Conservation (phyloP, 2,888 invertebrate species). For the Polymixis flavicincta region DNA sequence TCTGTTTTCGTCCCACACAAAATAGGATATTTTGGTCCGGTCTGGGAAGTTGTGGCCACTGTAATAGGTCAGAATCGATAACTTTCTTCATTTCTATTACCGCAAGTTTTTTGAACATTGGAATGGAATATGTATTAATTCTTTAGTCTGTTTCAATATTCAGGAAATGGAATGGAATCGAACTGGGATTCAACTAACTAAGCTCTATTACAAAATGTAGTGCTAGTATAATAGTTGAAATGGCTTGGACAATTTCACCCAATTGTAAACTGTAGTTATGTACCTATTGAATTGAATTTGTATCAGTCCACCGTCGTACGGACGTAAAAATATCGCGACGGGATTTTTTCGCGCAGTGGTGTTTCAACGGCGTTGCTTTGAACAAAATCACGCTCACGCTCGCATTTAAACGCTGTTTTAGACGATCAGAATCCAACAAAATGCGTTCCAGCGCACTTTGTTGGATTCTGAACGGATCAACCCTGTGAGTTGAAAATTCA, state of each 20-base stretch:
- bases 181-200: slow-evolving; percentile 42
- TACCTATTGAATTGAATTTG: slow-evolving; percentile 8
- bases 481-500: too few species aligned
- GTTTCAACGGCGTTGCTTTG: too few species aligned
- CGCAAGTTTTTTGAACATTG: slow-evolving; percentile 4
- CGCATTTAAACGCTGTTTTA: too few species aligned
- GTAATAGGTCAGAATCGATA: slow-evolving; percentile 13
- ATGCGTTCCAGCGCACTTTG: too few species aligned
- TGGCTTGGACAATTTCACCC: slow-evolving; percentile 20
- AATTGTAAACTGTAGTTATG: slow-evolving; percentile 1
- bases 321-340: too few species aligned
- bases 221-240: slow-evolving; percentile 13
- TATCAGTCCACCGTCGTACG: too few species aligned
- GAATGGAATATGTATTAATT: slow-evolving; percentile 32
- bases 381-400: too few species aligned
- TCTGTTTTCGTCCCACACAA: neutral
- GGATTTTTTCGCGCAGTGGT: too few species aligned
- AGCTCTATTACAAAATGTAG: slow-evolving; percentile 27
- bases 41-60: neutral
- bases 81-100: slow-evolving; percentile 2
- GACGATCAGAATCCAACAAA: too few species aligned
- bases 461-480: too few species aligned
- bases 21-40: neutral
- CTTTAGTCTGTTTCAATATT: slow-evolving; percentile 25
- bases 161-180: slow-evolving; percentile 21